Percentiles rank a stretch among this genome's conserved stretches.
Conservation (phyloP, 2,888 invertebrate species). For the Thereva nobilitata region DNA sequence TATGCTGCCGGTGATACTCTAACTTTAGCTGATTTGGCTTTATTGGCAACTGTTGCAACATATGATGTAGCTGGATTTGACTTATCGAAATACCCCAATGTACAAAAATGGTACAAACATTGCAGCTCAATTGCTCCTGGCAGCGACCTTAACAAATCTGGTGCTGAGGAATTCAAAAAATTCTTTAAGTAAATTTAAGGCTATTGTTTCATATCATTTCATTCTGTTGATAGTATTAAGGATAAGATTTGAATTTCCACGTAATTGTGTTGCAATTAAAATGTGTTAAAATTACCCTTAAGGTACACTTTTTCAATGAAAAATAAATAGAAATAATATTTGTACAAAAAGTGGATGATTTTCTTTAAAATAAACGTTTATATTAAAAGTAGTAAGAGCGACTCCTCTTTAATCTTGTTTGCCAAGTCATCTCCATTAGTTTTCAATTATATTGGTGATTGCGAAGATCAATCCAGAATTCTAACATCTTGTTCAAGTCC, state of each 20-base stretch:
- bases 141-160: slow-evolving; percentile 65
- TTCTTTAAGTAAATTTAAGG: slow-evolving; percentile 46
- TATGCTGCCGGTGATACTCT: slow-evolving; percentile 74
- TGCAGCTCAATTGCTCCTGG: slow-evolving; percentile 64
- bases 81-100: slow-evolving; percentile 69
- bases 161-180: slow-evolving; percentile 62
- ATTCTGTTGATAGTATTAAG: not conserved
- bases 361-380: too few species aligned
- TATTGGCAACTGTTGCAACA: slow-evolving; percentile 71
- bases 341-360: too few species aligned
- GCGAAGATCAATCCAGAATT: too few species aligned
- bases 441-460: too few species aligned
- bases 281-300: too few species aligned
- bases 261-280: too few species aligned
- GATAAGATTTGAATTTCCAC: not conserved
- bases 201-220: not conserved
- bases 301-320: too few species aligned
- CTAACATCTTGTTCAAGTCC: too few species aligned
- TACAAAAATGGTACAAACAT: slow-evolving; percentile 67
- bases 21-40: slow-evolving; percentile 76
- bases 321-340: too few species aligned
- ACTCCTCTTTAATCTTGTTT: too few species aligned
- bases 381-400: too few species aligned
- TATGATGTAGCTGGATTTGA: slow-evolving; percentile 71
- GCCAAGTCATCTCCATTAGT: too few species aligned